phyloP scores from a whole-genome alignment of 2,888 invertebrate species.

The Zygogramma bicolorata region DNA sequence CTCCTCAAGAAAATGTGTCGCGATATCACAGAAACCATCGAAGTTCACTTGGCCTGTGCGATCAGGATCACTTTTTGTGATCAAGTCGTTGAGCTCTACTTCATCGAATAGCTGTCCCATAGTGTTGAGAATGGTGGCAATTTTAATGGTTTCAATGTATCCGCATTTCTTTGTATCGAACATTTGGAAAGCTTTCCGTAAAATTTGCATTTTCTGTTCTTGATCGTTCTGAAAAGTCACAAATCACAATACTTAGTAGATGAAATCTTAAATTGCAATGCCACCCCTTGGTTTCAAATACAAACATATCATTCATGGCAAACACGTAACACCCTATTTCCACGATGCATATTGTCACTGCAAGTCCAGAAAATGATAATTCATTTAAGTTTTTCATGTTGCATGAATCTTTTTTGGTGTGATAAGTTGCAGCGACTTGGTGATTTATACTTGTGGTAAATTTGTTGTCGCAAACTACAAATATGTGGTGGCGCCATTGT shows the following conservation, averaged over 20 bases:
- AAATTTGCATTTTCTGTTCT: constrained; percentile 87
- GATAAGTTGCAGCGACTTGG: no score
- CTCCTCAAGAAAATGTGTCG: constrained; percentile 94
- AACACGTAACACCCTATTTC: no score
- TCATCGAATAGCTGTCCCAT: constrained; percentile 97
- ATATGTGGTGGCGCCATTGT: no score
- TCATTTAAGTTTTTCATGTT: no score
- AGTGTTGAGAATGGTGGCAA: constrained; percentile 92
- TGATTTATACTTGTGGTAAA: no score
- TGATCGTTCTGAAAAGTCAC: constrained; percentile 63
- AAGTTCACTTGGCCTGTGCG: constrained; percentile 92
- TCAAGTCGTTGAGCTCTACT: constrained; percentile 72
- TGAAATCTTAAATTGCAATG: no score
- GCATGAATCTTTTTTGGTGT: no score
- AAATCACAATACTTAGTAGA: constrained; percentile 66
- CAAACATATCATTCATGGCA: no score
- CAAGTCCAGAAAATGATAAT: no score
- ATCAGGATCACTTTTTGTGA: constrained; percentile 93
- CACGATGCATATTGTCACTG: no score
- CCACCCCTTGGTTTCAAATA: no score
- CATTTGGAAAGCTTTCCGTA: constrained; percentile 97
- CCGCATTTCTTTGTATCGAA: constrained; percentile 94
- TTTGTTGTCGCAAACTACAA: no score
- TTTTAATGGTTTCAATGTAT: constrained; percentile 90
- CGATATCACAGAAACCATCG: constrained; percentile 93